Percentiles rank a stretch among this genome's conserved stretches.
These are phyloP conservation scores for Planococcus citri DNA, from an alignment of 1,140 invertebrate species.

Conservation along the genomic window DNA sequence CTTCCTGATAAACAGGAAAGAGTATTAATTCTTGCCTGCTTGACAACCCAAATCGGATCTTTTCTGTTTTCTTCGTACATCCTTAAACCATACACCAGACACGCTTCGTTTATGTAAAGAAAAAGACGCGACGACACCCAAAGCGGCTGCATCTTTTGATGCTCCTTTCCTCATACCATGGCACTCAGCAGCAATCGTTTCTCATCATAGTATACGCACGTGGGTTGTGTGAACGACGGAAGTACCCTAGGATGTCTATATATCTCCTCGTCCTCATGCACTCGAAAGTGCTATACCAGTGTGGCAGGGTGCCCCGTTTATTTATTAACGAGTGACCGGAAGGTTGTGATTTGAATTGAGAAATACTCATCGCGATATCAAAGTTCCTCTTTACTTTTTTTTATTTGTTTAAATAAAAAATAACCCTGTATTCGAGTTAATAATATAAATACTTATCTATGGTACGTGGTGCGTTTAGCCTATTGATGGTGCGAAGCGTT, in stretches of 20 bases:
- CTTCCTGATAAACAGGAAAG: conserved; percentile 6
- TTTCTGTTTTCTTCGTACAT: background rate
- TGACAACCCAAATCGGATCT: background rate
- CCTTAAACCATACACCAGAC: background rate
- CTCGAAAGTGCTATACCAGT: too few species aligned
- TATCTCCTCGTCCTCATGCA: too few species aligned
- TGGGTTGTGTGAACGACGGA: background rate
- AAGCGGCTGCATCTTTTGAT: conserved; percentile 1
- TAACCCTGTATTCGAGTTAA: background rate
- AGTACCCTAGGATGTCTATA: background rate
- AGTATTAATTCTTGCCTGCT: conserved; percentile 1
- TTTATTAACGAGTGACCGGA: background rate
- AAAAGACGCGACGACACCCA: background rate
- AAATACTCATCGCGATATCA: too few species aligned
- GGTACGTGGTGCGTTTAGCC: too few species aligned
- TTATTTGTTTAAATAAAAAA: background rate
- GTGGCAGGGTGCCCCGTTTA: too few species aligned
- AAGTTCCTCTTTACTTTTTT: too few species aligned
- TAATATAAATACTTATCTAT: too few species aligned
- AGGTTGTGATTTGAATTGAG: background rate
- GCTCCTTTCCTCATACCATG: background rate
- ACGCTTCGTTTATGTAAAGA: background rate
- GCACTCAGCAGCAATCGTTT: too few species aligned
- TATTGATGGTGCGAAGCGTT: background rate
- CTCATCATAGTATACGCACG: conserved; percentile 5